Conservation (phyloP, 2,113 vertebrate genomes). For the Trinectes maculatus region DNA sequence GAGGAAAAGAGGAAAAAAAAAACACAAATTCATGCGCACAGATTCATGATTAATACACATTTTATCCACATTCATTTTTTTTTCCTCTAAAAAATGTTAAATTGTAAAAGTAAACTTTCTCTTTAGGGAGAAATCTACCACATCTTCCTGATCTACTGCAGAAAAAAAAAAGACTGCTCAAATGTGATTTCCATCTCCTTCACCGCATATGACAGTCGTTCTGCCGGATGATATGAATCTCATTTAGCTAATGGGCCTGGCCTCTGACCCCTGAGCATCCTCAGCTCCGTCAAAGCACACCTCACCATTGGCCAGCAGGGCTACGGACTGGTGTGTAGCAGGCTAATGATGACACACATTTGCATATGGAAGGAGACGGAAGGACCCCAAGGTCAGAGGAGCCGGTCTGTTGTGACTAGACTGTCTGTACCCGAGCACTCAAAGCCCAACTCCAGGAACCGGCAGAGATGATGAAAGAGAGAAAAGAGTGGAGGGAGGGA, state of each 20-base stretch:
- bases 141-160: conserved; percentile 30
- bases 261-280: conserved; percentile 62
- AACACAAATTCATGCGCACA: background rate
- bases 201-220: conserved; percentile 38
- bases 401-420: conserved; percentile 48
- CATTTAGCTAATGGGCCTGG: conserved; percentile 72
- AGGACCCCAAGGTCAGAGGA: conserved; percentile 49
- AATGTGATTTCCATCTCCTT: conserved; percentile 37
- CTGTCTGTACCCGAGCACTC: conserved; percentile 34
- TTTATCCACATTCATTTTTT: background rate
- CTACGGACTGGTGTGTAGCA: conserved; percentile 29
- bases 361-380: conserved; percentile 65
- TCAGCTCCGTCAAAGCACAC: conserved; percentile 27
- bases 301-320: conserved; percentile 21
- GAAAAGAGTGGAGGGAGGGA: conserved; percentile 1
- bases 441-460: conserved; percentile 20
- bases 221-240: conserved; percentile 59
- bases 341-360: conserved; percentile 72
- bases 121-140: conserved; percentile 21
- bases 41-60: background rate
- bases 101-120: conserved; percentile 20
- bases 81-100: background rate
- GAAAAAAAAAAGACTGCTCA: conserved; percentile 34
- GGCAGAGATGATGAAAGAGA: conserved; percentile 41
- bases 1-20: conserved; percentile 26